Conservation (phyloP, 1,140 invertebrate genomes). For the Camponotus floridanus region DNA sequence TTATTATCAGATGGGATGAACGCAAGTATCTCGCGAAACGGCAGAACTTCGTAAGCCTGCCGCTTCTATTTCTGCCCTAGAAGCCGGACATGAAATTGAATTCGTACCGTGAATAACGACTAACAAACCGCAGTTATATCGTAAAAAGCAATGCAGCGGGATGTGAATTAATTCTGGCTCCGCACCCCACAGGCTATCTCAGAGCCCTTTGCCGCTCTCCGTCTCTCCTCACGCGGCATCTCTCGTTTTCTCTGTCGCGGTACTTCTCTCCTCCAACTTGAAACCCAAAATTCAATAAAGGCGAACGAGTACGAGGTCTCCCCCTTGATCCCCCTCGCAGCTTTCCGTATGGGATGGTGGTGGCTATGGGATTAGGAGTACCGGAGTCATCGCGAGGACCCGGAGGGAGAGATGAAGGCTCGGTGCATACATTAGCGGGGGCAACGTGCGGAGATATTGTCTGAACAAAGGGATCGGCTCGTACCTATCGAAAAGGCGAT, state of each 20-base stretch:
- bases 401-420: constrained; percentile 64
- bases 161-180: constrained; percentile 85
- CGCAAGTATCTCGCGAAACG: constrained; percentile 11
- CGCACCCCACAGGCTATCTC: constrained; percentile 77
- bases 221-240: constrained; percentile 55
- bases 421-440: constrained; percentile 81
- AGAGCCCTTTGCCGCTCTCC: constrained; percentile 28
- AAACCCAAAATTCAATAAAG: constrained; percentile 86
- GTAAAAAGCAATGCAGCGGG: constrained; percentile 86
- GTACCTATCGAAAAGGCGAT: constrained; percentile 78
- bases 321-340: constrained; percentile 72
- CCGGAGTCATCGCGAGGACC: constrained; percentile 72
- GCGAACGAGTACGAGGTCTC: constrained; percentile 80
- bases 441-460: constrained; percentile 74
- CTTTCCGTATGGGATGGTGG: constrained; percentile 70
- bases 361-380: constrained; percentile 66
- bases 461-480: constrained; percentile 80
- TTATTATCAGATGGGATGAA: background rate
- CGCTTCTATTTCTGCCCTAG: constrained; percentile 55
- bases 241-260: constrained; percentile 53
- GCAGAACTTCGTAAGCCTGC: constrained; percentile 16
- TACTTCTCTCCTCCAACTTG: constrained; percentile 75
- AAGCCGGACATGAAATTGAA: constrained; percentile 79
- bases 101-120: constrained; percentile 85
- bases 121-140: constrained; percentile 87